Base-by-base conservation (phyloP, 2,797 vertebrate species). In the Adelosebastes latens region DNA sequence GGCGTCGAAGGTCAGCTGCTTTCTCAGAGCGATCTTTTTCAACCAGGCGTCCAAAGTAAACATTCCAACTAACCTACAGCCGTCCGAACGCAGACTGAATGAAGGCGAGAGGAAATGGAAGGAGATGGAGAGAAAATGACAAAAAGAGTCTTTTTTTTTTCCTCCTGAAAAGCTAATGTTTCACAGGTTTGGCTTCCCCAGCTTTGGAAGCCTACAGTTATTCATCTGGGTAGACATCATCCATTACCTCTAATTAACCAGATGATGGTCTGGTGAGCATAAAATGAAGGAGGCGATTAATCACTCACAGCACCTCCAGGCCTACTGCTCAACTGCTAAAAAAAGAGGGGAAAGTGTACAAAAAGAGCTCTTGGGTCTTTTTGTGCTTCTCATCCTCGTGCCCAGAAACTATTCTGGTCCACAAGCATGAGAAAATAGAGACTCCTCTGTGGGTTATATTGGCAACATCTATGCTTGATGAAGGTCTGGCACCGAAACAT, bases 181-280 rank as follows among this genome's bases (percentile, higher is more conserved):
- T 90, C 93, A 92, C 91, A 88, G 86, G 83, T 88, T 91, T 90
- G 84, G 84, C 82, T 79, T 49, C 64, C 49, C 25, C 74, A 66
- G 53, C 78, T 80, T 56, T 75, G 75, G 84, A 85, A 79, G 65
- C 76, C 82, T 72, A 79, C 76, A 89, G 88, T 86, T 88, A 86
- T 92, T 93, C 88, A 91, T 93, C 78, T 81, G 72, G 65, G 80
- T 81, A 92, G 91, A 92, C 91, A 89, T 88, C 88, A 94, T 94
- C 89, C 93, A 92, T 95, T 93, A 94, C 89, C 82, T 83, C 84
- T 92, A 95, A 96, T 95, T 93, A 95, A 94, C 87, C 88, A 84
- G 85, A 93, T 95, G 95, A 96, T 95, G 95, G 95, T 96, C 95
- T 81, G 88, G 87, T 95, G 94, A 95, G 89, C 92, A 94, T 90